Conservation (phyloP, 2,888 invertebrate species). For the Hartigia nigra region DNA sequence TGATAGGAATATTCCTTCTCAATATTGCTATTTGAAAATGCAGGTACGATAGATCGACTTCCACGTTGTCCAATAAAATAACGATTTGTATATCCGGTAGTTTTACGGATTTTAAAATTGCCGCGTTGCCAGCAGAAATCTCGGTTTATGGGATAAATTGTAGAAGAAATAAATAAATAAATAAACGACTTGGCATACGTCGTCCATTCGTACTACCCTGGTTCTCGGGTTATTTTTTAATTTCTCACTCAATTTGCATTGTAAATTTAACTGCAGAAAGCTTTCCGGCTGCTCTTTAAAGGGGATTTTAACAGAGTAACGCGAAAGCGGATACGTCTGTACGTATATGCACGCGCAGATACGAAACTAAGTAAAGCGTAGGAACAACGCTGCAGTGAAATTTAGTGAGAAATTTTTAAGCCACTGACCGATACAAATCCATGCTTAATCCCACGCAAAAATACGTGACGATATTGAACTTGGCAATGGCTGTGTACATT, state of each 20-base stretch:
- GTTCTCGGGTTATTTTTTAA: slow-evolving; percentile 45
- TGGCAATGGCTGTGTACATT: background rate
- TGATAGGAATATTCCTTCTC: background rate
- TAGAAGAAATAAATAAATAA: slow-evolving; percentile 20
- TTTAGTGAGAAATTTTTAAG: background rate
- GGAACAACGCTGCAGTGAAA: background rate
- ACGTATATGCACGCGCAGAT: background rate
- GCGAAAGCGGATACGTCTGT: slow-evolving; percentile 9
- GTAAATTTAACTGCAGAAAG: slow-evolving; percentile 53
- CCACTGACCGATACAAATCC: background rate
- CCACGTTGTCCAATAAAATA: background rate
- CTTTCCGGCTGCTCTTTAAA: slow-evolving; percentile 44
- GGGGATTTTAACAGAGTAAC: slow-evolving; percentile 44
- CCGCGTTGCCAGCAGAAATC: slow-evolving; percentile 43
- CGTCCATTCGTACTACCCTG: slow-evolving; percentile 38
- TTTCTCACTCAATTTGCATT: slow-evolving; percentile 51
- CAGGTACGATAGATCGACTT: background rate
- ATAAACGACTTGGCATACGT: slow-evolving; percentile 41
- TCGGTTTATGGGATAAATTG: slow-evolving; percentile 28
- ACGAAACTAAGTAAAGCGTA: background rate
- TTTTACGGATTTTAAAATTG: slow-evolving; percentile 37
- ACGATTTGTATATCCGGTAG: slow-evolving; percentile 25
- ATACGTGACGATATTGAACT: background rate
- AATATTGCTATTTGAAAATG: background rate
- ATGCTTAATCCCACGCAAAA: background rate